A percentile compares a stretch with the other conserved stretches of the same genome.
These are phyloP conservation scores for Stegostoma tigrinum DNA, from an alignment of 2,113 vertebrate genomes.

Conservation along the genomic window DNA sequence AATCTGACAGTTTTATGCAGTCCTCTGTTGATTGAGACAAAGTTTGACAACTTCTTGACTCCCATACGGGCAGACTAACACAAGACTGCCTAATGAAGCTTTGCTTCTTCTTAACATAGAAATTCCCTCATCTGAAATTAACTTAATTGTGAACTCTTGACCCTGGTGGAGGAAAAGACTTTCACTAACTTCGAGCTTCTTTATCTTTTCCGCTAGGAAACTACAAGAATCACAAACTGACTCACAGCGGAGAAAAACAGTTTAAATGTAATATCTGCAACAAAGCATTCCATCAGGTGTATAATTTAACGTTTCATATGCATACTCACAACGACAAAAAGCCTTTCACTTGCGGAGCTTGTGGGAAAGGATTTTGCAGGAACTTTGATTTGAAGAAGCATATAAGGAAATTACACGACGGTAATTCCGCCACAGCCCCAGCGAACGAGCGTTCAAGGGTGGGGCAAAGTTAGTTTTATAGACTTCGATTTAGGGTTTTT, in stretches of 20 bases:
- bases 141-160: conserved; percentile 50
- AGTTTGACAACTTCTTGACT: conserved; percentile 89
- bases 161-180: conserved; percentile 38
- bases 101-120: conserved; percentile 39
- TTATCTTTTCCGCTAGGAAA: conserved; percentile 45
- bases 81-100: conserved; percentile 61
- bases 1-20: conserved; percentile 54
- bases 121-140: conserved; percentile 41
- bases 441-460: conserved; percentile 68
- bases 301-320: conserved; percentile 86
- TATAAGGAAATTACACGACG: conserved; percentile 80
- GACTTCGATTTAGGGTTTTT: not conserved
- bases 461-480: conserved; percentile 59
- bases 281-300: conserved; percentile 86
- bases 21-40: conserved; percentile 64
- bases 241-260: conserved; percentile 84
- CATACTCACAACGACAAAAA: conserved; percentile 90
- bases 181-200: conserved; percentile 36
- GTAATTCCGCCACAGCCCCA: conserved; percentile 54
- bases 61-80: conserved; percentile 46
- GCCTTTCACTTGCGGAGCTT: conserved; percentile 78
- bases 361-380: conserved; percentile 82
- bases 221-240: conserved; percentile 86
- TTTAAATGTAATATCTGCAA: conserved; percentile 83
- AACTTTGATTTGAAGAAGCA: conserved; percentile 90